Evolutionary conservation across 2,888 invertebrate species (phyloP).

Genomic region (Euphydryas editha): DNA sequence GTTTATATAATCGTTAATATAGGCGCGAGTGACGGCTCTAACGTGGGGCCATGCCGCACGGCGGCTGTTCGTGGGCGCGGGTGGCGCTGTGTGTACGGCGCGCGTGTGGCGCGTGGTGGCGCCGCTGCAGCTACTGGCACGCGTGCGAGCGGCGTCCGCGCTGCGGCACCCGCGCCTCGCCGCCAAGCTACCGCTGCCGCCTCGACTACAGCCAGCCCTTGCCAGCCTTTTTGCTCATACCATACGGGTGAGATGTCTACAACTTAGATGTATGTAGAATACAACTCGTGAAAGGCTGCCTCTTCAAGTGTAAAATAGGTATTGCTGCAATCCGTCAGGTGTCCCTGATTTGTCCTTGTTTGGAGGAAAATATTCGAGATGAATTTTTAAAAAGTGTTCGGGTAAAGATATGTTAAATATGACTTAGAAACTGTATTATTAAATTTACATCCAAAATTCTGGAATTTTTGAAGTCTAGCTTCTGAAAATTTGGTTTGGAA

Average conservation of each 20-base stretch:
- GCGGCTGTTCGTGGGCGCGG: conserved; percentile 92
- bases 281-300: too few relatives aligned
- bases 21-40: conserved; percentile 94
- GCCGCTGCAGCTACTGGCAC: conserved; percentile 94
- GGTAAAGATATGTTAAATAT: too few relatives aligned
- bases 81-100: conserved; percentile 95
- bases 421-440: too few relatives aligned
- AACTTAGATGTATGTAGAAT: too few relatives aligned
- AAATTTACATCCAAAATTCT: too few relatives aligned
- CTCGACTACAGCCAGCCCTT: conserved; percentile 92
- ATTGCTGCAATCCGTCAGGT: too few relatives aligned
- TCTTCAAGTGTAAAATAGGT: too few relatives aligned
- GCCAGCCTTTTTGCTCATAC: conserved; percentile 96
- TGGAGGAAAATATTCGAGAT: too few relatives aligned
- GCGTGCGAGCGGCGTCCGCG: conserved; percentile 90
- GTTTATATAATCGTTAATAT: conserved; percentile 27
- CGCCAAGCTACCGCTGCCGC: conserved; percentile 92
- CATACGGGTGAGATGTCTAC: conserved; percentile 87
- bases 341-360: too few relatives aligned
- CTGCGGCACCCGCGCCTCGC: conserved; percentile 89
- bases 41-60: conserved; percentile 99
- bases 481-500: too few relatives aligned
- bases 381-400: too few relatives aligned
- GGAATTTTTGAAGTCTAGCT: too few relatives aligned
- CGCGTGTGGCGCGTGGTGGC: conserved; percentile 96